Percentiles rank a stretch among this genome's conserved stretches.
phyloP scores from a whole-genome alignment of 2,888 invertebrate species.

The Digitonthophagus gazella region DNA sequence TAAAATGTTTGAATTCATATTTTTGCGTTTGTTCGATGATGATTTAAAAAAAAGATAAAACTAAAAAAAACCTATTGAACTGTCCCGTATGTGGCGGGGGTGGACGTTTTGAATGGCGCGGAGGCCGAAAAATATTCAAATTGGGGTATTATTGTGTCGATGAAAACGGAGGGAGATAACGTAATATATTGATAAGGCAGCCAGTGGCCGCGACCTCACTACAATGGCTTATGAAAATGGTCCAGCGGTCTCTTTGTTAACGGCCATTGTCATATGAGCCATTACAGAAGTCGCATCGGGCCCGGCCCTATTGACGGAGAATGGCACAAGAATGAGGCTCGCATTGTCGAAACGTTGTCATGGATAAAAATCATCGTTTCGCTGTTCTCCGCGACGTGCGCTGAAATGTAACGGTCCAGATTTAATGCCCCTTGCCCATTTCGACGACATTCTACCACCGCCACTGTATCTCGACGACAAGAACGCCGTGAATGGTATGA shows the following conservation, averaged over 20 bases:
- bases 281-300: constrained; percentile 46
- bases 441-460: neutral
- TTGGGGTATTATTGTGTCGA: constrained; percentile 20
- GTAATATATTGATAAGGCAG: constrained; percentile 44
- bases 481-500: neutral
- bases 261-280: constrained; percentile 49
- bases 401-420: constrained; percentile 45
- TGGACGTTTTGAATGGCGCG: constrained; percentile 27
- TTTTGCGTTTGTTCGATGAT: neutral
- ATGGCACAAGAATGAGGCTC: constrained; percentile 44
- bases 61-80: neutral
- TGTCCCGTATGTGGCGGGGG: neutral
- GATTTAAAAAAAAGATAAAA: neutral
- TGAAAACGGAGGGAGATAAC: constrained; percentile 36
- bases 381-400: constrained; percentile 45
- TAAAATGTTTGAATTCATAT: neutral
- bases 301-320: constrained; percentile 43
- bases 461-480: neutral
- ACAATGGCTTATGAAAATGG: constrained; percentile 51
- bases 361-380: constrained; percentile 49
- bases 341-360: constrained; percentile 49
- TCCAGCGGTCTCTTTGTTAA: constrained; percentile 51
- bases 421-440: constrained; percentile 30
- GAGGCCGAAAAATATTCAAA: constrained; percentile 21
- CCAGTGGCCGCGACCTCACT: constrained; percentile 44